Conservation (phyloP, 2,113 vertebrate species). For the Bambusicola thoracicus region DNA sequence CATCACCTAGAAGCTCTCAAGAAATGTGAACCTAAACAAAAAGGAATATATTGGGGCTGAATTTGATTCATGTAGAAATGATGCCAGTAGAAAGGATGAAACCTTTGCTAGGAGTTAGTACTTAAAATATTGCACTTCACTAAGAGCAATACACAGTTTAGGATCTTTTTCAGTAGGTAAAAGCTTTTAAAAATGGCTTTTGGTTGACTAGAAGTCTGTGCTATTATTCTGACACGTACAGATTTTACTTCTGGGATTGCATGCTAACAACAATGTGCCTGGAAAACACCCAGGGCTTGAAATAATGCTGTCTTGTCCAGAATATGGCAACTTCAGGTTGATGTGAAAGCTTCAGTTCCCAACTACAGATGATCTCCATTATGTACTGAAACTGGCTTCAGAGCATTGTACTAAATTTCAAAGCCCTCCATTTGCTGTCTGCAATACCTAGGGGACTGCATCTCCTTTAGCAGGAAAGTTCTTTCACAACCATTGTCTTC, state of each 20-base stretch:
- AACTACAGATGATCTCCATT: neutral
- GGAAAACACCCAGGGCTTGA: neutral
- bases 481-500: neutral
- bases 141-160: neutral
- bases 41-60: neutral
- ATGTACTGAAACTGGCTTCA: neutral
- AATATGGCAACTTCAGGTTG: neutral
- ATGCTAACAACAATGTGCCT: accelerated
- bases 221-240: neutral
- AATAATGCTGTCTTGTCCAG: neutral
- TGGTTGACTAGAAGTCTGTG: neutral
- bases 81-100: neutral
- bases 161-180: neutral
- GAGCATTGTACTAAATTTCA: neutral
- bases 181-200: neutral
- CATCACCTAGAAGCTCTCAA: neutral
- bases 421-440: neutral
- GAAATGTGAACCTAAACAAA: neutral
- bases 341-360: neutral
- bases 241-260: neutral
- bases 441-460: neutral
- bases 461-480: neutral
- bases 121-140: neutral
- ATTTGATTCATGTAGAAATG: neutral
- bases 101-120: neutral